These are phyloP conservation scores for Trichechus manatus DNA, from an alignment of 2,113 vertebrate genomes.

Conservation along the genomic window DNA sequence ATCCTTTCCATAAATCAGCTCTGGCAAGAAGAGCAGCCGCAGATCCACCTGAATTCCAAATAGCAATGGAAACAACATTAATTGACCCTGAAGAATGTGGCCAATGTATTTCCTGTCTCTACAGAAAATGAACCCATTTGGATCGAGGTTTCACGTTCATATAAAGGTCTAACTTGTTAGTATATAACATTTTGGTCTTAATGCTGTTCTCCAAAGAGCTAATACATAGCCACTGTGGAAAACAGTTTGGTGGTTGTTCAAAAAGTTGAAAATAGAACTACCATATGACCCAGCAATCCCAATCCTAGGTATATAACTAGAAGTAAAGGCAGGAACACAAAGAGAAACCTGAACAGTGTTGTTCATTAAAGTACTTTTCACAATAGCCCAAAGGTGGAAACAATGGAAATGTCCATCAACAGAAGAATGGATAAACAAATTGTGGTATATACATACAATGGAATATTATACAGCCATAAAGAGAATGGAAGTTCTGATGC, in stretches of 20 bases:
- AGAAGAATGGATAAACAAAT: not conserved
- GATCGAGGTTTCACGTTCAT: not conserved
- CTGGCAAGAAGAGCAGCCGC: not conserved
- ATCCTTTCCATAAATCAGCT: not conserved
- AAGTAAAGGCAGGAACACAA: not conserved
- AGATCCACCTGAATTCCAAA: slow-evolving; percentile 24
- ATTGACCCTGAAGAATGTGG: not conserved
- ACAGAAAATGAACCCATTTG: not conserved
- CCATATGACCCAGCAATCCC: not conserved
- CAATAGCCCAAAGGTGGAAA: not conserved
- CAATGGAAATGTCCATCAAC: not conserved
- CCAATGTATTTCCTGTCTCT: not conserved
- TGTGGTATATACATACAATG: not conserved
- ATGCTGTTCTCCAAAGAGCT: slow-evolving; percentile 24
- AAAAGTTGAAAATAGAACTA: not conserved
- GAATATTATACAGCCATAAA: not conserved
- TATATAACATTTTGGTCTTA: not conserved
- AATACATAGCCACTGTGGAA: not conserved
- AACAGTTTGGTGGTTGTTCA: not conserved
- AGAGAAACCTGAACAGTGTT: not conserved
- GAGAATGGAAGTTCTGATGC: too few species aligned
- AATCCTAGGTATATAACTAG: not conserved
- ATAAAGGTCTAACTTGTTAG: not conserved
- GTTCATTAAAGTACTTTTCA: not conserved
- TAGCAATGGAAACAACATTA: not conserved